A percentile compares a stretch with the other conserved stretches of the same genome.
These are phyloP conservation scores for Thunnus thynnus DNA, from an alignment of 2,113 vertebrate species.

Conservation along the genomic window DNA sequence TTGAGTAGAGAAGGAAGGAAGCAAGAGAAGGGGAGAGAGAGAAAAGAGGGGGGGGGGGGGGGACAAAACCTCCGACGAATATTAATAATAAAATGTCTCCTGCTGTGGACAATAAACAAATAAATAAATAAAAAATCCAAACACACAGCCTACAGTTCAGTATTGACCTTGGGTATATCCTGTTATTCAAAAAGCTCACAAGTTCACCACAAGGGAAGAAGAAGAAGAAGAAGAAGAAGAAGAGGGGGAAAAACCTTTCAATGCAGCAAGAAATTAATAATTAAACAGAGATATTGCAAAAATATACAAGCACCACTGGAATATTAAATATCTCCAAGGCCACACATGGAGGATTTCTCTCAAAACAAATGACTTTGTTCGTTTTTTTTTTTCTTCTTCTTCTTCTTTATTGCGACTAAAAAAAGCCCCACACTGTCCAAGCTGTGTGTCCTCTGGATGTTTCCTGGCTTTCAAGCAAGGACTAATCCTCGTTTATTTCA, in stretches of 20 bases:
- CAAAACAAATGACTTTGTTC: slow-evolving; percentile 48
- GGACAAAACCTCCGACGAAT: not conserved
- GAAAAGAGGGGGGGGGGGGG: too few relatives aligned
- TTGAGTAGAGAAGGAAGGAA: slow-evolving; percentile 24
- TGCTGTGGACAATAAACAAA: slow-evolving; percentile 51
- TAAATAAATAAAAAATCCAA: slow-evolving; percentile 37
- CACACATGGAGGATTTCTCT: slow-evolving; percentile 30
- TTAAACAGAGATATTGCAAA: slow-evolving; percentile 38
- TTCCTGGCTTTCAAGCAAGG: slow-evolving; percentile 36
- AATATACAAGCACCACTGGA: slow-evolving; percentile 31
- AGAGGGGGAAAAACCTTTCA: not conserved
- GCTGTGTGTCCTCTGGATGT: slow-evolving; percentile 39
- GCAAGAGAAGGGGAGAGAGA: slow-evolving; percentile 2
- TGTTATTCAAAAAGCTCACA: slow-evolving; percentile 70
- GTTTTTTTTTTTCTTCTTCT: not conserved
- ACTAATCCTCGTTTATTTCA: slow-evolving; percentile 32
- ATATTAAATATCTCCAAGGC: slow-evolving; percentile 13
- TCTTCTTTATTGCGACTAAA: slow-evolving; percentile 20
- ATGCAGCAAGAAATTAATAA: slow-evolving; percentile 52
- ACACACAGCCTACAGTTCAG: slow-evolving; percentile 20
- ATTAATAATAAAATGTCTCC: slow-evolving; percentile 54
- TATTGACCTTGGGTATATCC: slow-evolving; percentile 78
- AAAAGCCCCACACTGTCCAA: not conserved
- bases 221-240: not conserved
- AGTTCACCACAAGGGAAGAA: slow-evolving; percentile 34